These are phyloP conservation scores for Drosophila sturtevanti DNA, from an alignment of 1,140 invertebrate genomes.

Conservation along the genomic window DNA sequence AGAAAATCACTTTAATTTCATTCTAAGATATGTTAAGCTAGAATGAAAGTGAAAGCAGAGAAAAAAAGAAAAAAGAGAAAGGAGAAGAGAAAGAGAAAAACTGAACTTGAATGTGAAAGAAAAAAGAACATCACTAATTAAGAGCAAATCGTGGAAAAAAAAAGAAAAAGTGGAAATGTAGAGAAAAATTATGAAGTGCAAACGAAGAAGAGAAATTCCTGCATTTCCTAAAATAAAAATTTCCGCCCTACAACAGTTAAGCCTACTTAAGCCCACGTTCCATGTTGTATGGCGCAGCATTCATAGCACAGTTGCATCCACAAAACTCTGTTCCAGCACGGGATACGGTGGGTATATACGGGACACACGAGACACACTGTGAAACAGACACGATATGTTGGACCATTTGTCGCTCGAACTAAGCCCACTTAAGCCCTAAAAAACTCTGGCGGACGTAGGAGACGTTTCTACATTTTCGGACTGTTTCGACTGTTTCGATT, in stretches of 20 bases:
- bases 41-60: slow-evolving; percentile 18
- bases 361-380: slow-evolving; percentile 17
- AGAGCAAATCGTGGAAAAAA: slow-evolving; percentile 23
- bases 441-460: slow-evolving; percentile 56
- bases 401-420: slow-evolving; percentile 73
- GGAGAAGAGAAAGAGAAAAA: too few relatives aligned
- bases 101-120: slow-evolving; percentile 51
- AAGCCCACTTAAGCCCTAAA: slow-evolving; percentile 79
- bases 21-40: neutral
- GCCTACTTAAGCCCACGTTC: slow-evolving; percentile 76
- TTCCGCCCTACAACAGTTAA: slow-evolving; percentile 54
- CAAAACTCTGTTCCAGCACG: slow-evolving; percentile 72
- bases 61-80: neutral
- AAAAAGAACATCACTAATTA: slow-evolving; percentile 52
- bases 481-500: slow-evolving; percentile 61
- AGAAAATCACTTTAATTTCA: slow-evolving; percentile 70
- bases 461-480: slow-evolving; percentile 27
- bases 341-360: slow-evolving; percentile 33
- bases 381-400: slow-evolving; percentile 31
- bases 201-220: slow-evolving; percentile 9
- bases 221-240: slow-evolving; percentile 42
- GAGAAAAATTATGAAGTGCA: slow-evolving; percentile 54
- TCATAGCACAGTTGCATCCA: slow-evolving; percentile 36
- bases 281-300: slow-evolving; percentile 62
- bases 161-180: neutral